Base-by-base conservation (phyloP, 2,888 invertebrate genomes). In the Ernsta delagoae region DNA sequence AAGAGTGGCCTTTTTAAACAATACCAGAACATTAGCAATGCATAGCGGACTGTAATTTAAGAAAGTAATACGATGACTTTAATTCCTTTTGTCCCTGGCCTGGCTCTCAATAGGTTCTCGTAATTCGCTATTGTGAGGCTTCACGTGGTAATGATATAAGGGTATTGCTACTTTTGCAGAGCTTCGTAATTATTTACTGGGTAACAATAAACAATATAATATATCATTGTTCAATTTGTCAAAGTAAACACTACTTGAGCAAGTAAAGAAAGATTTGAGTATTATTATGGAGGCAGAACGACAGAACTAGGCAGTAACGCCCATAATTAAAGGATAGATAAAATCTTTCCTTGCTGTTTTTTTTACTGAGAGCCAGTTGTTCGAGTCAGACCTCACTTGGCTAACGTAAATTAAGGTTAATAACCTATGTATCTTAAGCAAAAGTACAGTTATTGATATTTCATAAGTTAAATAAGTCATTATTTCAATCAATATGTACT, bases 111-210 rank as follows among this genome's bases (percentile, higher is more conserved):
- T 12, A n/a, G 7, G 12, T 67, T 56, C 45, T 54, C 31, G 60
- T 67, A 67, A 67, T 61, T 67, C 61, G 67, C 57, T 8, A 41
- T 11, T 71, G 60, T 65, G 16, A 50, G 72, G 72, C 65, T 71
- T 71, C 71, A 59, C 45, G 60, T 34, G 54, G 67, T 61, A 67
- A 61, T 66, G 43, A 67, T 67, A 61, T 61, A 56, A 56, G 48
- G 67, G n/a, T 34, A 53, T 61, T 67, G 50, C 43, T 66, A 66
- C 54, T 36, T 67, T 61, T 54, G 61, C 67, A 9, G 45, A 61
- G 61, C 60, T 61, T 61, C 61, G 16, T 12, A 16, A 3, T 50
- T 50, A 0, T 50, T 50, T 16, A 50, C 6, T 8, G 31, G 11
- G 7, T 50, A 50, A 16, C 7, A 48, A 12, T 48, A 4, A 7